Conservation (phyloP, 2,113 vertebrate genomes). For the Oreochromis aureus region DNA sequence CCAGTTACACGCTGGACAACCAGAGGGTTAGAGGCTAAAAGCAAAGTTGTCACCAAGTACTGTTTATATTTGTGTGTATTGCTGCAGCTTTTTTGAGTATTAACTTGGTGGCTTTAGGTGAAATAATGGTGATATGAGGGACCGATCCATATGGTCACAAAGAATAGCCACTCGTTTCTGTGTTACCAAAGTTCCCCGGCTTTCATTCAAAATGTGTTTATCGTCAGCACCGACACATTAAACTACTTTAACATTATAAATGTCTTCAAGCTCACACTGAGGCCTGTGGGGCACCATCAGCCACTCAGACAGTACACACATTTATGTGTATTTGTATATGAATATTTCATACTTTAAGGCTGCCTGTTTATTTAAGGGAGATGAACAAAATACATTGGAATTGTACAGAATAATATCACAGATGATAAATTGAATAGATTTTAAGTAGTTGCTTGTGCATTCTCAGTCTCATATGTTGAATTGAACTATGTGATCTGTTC, state of each 20-base stretch:
- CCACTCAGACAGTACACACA: fast-evolving
- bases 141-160: too few species aligned
- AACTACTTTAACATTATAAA: background rate
- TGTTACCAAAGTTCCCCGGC: fast-evolving
- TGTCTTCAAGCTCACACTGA: background rate
- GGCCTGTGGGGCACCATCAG: background rate
- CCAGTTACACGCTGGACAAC: too few species aligned
- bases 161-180: background rate
- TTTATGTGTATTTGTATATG: background rate
- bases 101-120: too few species aligned
- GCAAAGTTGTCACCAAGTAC: too few species aligned
- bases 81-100: too few species aligned
- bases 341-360: background rate
- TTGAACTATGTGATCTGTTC: too few species aligned
- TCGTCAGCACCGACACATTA: background rate
- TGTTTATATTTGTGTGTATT: too few species aligned
- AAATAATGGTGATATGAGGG: too few species aligned
- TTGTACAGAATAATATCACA: background rate
- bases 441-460: fast-evolving
- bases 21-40: too few species aligned
- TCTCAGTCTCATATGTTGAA: background rate
- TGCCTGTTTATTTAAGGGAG: fast-evolving
- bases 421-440: background rate
- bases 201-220: background rate
- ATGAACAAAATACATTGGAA: background rate